Percentiles rank a stretch among this genome's conserved stretches.
These are phyloP conservation scores for Coreius guichenoti DNA, from an alignment of 2,797 vertebrate species.

Conservation along the genomic window DNA sequence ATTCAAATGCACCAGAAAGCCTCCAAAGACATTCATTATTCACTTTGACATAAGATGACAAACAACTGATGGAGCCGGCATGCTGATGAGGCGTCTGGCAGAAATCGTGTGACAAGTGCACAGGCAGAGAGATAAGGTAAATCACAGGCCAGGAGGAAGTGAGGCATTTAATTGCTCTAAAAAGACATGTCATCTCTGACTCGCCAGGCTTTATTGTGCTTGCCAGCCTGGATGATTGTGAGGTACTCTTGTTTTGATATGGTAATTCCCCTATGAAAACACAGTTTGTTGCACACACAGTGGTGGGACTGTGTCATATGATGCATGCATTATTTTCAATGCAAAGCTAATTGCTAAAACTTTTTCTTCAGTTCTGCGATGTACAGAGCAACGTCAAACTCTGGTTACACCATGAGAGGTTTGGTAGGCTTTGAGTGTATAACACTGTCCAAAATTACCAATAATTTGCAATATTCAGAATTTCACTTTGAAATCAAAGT, in stretches of 20 bases:
- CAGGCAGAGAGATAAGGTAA: conserved; percentile 72
- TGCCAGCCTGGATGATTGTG: conserved; percentile 71
- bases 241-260: conserved; percentile 70
- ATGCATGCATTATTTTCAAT: conserved; percentile 14
- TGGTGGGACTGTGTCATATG: conserved; percentile 20
- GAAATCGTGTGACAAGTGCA: conserved; percentile 68
- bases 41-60: conserved; percentile 74
- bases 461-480: background rate
- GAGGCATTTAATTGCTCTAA: conserved; percentile 76
- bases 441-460: background rate
- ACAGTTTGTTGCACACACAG: conserved; percentile 7
- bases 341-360: background rate
- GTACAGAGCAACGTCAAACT: background rate
- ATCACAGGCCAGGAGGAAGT: conserved; percentile 73
- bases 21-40: conserved; percentile 70
- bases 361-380: background rate
- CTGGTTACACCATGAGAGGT: background rate
- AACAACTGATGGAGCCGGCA: conserved; percentile 70
- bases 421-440: background rate
- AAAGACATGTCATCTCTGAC: conserved; percentile 71
- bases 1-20: conserved; percentile 70
- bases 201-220: conserved; percentile 65
- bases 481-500: background rate
- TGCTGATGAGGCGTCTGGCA: conserved; percentile 61
- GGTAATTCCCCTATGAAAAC: conserved; percentile 66